Conservation (phyloP, 2,113 vertebrate species). For the Lophura nycthemera region DNA sequence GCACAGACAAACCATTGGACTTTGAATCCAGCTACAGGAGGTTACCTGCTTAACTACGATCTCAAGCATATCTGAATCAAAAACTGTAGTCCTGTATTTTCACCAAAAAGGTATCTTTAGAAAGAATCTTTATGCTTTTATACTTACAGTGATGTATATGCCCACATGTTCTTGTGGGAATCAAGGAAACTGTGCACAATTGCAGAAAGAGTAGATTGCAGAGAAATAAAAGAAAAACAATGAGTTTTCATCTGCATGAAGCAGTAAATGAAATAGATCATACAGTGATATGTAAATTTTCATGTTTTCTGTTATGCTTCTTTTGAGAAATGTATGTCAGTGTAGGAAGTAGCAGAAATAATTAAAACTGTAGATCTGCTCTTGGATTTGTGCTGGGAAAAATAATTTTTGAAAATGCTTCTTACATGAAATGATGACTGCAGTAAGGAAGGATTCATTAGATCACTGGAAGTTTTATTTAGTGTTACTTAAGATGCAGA, state of each 20-base stretch:
- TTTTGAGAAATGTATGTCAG: not conserved
- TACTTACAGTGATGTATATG: not conserved
- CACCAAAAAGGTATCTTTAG: fast-evolving
- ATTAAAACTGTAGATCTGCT: not conserved
- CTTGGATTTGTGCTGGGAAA: not conserved
- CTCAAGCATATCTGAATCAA: not conserved
- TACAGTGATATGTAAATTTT: not conserved
- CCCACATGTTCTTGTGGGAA: not conserved
- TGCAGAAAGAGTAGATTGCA: not conserved
- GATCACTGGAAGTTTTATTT: not conserved
- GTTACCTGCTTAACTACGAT: not conserved
- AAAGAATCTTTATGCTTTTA: not conserved
- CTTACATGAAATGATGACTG: not conserved
- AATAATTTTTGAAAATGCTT: not conserved
- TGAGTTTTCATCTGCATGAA: not conserved
- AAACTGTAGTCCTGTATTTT: not conserved
- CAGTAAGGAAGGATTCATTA: not conserved
- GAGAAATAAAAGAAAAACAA: not conserved
- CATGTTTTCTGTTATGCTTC: not conserved
- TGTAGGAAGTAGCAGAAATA: not conserved
- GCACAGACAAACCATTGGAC: not conserved
- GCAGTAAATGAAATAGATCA: not conserved
- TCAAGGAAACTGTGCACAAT: not conserved
- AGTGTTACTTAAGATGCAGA: not conserved
- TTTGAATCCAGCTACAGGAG: not conserved